Evolutionary conservation across 2,113 vertebrate species (phyloP).

Genomic region (Crotalus helleri): DNA sequence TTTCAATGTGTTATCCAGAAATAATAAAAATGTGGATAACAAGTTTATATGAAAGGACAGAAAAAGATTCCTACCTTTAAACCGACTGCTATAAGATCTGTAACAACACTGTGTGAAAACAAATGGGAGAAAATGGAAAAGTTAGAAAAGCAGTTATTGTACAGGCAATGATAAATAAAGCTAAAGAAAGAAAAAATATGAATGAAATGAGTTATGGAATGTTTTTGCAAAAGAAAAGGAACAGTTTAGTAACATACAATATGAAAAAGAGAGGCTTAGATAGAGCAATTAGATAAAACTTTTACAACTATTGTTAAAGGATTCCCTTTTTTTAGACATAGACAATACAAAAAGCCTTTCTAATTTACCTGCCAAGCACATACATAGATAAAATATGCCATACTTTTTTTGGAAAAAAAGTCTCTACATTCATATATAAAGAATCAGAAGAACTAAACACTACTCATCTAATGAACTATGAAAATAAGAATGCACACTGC

Average conservation of each 20-base stretch:
- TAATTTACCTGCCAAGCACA: background rate
- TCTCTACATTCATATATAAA: background rate
- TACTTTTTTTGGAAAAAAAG: background rate
- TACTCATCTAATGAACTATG: background rate
- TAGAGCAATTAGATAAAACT: background rate
- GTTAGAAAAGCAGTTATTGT: constrained; percentile 63
- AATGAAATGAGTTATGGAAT: constrained; percentile 47
- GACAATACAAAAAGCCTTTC: background rate
- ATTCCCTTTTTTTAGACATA: background rate
- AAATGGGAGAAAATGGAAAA: constrained; percentile 65
- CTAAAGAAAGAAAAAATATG: constrained; percentile 59
- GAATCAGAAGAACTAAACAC: background rate
- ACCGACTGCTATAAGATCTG: constrained; percentile 65
- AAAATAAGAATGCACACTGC: background rate
- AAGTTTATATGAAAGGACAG: constrained; percentile 52
- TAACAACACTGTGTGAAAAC: constrained; percentile 67
- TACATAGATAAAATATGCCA: background rate
- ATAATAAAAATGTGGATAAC: constrained; percentile 25
- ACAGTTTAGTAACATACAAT: constrained; percentile 41
- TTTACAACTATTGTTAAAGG: background rate
- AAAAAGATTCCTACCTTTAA: constrained; percentile 68
- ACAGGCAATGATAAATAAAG: constrained; percentile 57
- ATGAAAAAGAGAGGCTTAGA: constrained; percentile 36
- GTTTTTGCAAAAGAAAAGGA: constrained; percentile 58
- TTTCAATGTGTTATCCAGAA: constrained; percentile 27